Evolutionary conservation across 2,113 vertebrate species (phyloP), one percentile per base, ranked within the genome.

Genomic region (Copsychus sechellarum): DNA sequence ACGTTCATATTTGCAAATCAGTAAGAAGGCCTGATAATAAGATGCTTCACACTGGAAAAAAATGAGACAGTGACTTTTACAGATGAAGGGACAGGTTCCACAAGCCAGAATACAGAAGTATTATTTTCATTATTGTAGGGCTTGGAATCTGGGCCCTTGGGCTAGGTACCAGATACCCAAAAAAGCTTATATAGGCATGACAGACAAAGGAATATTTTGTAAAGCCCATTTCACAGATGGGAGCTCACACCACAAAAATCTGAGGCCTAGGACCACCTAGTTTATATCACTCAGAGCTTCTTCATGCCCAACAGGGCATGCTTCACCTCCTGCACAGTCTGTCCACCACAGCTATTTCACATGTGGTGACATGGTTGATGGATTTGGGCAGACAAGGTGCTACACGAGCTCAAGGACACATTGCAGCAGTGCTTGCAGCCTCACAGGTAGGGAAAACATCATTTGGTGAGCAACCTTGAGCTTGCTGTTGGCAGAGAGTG

Each of bases 41-140:
- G 58, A 77, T 0, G 8, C 53, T 81, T 79, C 20, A 48, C 22
- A 29, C 17, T 48, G 40, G 48, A 62, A 90, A 90, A 51, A 94
- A 90, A 94, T 34, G 13, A 89, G 33, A 70, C 66, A 48, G 31
- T 53, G 67, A 50, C 58, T 86, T 90, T 83, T 86, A 64, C 56
- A 87, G 86, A 64, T 3, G 8, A 33, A 95, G 11, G 67, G 33
- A 88, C 47, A 79, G 29, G 36, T 73, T 48, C 87, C 65, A 34
- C 4, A 1, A 91, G 54, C 42, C 38, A 42, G 16, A 42, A 17
- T 11, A 23, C 25, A 64, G 14, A 58, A 58, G 6, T 19, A 34
- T 42, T 84, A 62, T 76, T 78, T 89, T 58, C 51, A 16, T 76
- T 70, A 60, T 79, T 43, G 31, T 9, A 78, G 56, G n/a, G 21